A percentile compares a stretch with the other conserved stretches of the same genome.
phyloP scores from a whole-genome alignment of 2,888 invertebrate species.

The Drosophila lacicola region DNA sequence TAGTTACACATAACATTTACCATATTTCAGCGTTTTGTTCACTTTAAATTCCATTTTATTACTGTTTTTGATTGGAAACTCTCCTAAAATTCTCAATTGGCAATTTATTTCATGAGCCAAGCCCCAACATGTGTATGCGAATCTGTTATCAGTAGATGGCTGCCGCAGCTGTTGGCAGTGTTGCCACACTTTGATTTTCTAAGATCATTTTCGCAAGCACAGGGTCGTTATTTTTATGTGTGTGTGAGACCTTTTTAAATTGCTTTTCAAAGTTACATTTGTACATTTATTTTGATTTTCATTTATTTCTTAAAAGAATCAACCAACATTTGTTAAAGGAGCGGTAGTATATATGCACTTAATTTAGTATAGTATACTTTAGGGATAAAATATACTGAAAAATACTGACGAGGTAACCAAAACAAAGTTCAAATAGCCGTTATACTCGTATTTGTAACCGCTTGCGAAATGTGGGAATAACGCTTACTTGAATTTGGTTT shows the following conservation, averaged over 20 bases:
- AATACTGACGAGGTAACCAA: neutral
- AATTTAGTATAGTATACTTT: neutral
- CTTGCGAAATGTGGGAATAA: too few relatives aligned
- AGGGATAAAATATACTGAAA: neutral
- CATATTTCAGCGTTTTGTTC: conserved; percentile 76
- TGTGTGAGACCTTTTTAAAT: neutral
- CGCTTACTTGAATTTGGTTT: too few relatives aligned
- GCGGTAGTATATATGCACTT: neutral
- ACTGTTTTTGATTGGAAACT: conserved; percentile 6
- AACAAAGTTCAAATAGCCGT: too few relatives aligned
- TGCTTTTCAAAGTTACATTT: too few relatives aligned
- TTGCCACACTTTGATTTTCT: conserved; percentile 46
- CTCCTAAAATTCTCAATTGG: neutral
- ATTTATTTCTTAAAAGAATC: too few relatives aligned
- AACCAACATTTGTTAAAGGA: too few relatives aligned
- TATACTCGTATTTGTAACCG: too few relatives aligned
- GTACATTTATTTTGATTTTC: too few relatives aligned
- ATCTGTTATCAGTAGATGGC: conserved; percentile 31
- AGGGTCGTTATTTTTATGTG: conserved; percentile 12
- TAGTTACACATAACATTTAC: conserved; percentile 50
- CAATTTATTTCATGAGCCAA: neutral
- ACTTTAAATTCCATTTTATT: conserved; percentile 57
- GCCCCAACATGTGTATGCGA: conserved; percentile 16
- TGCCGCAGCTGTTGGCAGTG: conserved; percentile 49
- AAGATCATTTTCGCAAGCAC: conserved; percentile 5